Evolutionary conservation across 2,113 vertebrate genomes (phyloP).

Genomic region (Gopherus evgoodei): DNA sequence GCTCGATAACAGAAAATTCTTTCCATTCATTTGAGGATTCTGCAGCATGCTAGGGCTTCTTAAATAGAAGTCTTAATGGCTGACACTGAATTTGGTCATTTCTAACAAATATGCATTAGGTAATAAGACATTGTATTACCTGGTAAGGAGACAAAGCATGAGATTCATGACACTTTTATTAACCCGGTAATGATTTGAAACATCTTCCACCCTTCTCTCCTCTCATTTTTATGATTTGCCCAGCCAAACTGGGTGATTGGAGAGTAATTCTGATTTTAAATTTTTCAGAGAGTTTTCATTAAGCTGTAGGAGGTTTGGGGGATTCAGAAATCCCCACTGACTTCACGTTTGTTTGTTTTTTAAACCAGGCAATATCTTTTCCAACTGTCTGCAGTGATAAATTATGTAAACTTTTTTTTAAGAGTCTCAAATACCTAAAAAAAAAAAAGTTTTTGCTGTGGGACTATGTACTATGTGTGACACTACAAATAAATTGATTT

Average conservation of each 20-base stretch:
- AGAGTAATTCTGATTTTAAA: not conserved
- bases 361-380: not conserved
- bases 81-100: not conserved
- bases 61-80: not conserved
- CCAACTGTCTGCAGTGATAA: not conserved
- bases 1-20: not conserved
- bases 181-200: not conserved
- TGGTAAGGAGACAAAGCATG: not conserved
- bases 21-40: not conserved
- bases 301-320: not conserved
- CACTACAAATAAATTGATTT: not conserved
- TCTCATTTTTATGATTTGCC: not conserved
- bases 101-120: conserved; percentile 21
- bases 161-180: not conserved
- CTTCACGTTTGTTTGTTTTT: not conserved
- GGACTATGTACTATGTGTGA: not conserved
- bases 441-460: not conserved
- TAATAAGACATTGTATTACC: not conserved
- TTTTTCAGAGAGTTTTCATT: not conserved
- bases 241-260: accelerated
- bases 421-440: not conserved
- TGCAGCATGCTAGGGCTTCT: not conserved
- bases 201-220: not conserved
- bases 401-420: not conserved
- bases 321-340: not conserved